These are phyloP conservation scores for Cloeon dipterum DNA, from an alignment of 2,888 invertebrate genomes.

Conservation along the genomic window DNA sequence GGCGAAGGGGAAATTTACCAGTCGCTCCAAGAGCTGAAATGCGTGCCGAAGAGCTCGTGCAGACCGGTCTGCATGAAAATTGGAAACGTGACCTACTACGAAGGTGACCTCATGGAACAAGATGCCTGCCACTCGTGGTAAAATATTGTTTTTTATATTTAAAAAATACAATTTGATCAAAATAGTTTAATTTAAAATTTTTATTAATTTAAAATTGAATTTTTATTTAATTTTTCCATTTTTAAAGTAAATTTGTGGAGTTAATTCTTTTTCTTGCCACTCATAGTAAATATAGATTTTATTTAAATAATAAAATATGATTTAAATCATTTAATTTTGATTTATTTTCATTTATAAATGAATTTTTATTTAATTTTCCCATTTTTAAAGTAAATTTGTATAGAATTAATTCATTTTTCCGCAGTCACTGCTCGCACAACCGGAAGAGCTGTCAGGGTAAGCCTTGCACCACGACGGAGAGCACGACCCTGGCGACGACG, in stretches of 20 bases:
- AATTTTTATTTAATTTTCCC: no score
- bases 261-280: no score
- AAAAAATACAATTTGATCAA: no score
- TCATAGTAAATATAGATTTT: conserved; percentile 29
- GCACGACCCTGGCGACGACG: conserved; percentile 8
- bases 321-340: no score
- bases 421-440: conserved; percentile 14
- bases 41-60: conserved; percentile 51
- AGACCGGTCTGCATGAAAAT: conserved; percentile 43
- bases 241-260: conserved; percentile 38
- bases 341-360: no score
- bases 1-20: conserved; percentile 46
- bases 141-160: conserved; percentile 8
- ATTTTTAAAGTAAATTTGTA: conserved; percentile 39
- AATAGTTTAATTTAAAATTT: no score
- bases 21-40: conserved; percentile 41
- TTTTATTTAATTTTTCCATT: no score
- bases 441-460: conserved; percentile 13
- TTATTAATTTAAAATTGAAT: no score
- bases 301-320: no score
- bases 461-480: conserved; percentile 9
- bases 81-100: conserved; percentile 39
- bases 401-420: no score
- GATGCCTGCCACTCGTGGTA: conserved; percentile 61
- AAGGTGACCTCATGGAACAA: conserved; percentile 51